Conservation (phyloP, 2,113 vertebrate genomes). For the Ctenomys sociabilis region DNA sequence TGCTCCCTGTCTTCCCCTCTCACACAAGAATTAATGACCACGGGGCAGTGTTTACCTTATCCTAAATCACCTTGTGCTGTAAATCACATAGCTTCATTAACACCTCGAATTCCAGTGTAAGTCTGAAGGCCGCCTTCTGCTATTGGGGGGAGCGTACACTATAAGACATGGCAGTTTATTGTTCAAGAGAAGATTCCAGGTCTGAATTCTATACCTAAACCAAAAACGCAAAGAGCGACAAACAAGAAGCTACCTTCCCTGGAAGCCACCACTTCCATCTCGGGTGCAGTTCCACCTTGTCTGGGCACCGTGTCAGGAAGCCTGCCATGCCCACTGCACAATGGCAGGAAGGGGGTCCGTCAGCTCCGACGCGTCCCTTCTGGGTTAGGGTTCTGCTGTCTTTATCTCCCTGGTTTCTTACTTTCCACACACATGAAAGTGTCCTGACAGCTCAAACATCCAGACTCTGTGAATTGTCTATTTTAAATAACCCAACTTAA, state of each 20-base stretch:
- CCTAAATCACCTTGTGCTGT: background rate
- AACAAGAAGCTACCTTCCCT: background rate
- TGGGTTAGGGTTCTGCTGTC: conserved; percentile 21
- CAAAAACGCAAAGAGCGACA: background rate
- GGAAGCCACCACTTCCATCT: background rate
- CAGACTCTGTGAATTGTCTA: background rate
- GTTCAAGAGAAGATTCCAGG: background rate
- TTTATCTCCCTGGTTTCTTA: conserved; percentile 9
- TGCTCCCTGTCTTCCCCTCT: background rate
- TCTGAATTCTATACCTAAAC: background rate
- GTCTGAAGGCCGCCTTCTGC: conserved; percentile 11
- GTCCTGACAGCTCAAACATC: background rate
- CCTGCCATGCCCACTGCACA: too few relatives aligned
- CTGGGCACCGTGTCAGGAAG: background rate
- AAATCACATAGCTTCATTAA: conserved; percentile 10
- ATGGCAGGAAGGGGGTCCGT: background rate
- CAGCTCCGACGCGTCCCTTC: background rate
- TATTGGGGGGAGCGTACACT: conserved; percentile 13
- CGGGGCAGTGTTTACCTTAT: background rate
- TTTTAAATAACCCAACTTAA: conserved; percentile 28
- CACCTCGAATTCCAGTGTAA: background rate
- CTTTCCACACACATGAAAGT: conserved; percentile 24
- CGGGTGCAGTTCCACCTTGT: background rate
- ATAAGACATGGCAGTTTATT: background rate
- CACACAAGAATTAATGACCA: background rate